Percentiles rank a stretch among this genome's conserved stretches.
These are phyloP conservation scores for Leptothorax acervorum DNA, from an alignment of 2,888 invertebrate genomes.

Conservation along the genomic window DNA sequence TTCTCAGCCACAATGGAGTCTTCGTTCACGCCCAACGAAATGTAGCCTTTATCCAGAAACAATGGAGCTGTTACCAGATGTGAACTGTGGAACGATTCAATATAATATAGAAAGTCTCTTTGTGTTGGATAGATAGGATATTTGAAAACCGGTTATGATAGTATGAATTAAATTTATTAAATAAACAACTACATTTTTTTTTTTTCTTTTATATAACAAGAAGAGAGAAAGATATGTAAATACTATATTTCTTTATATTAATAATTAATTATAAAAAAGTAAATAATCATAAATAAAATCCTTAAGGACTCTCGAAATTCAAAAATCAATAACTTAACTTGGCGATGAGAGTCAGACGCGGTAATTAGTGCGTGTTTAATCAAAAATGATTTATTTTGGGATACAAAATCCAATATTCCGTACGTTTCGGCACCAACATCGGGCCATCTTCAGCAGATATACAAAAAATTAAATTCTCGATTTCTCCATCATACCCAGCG, in stretches of 20 bases:
- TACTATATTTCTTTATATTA: not conserved
- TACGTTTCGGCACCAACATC: too few species aligned
- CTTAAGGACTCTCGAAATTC: too few species aligned
- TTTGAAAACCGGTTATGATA: not conserved
- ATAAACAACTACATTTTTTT: not conserved
- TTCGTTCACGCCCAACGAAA: constrained; percentile 57
- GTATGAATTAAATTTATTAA: not conserved
- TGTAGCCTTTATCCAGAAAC: constrained; percentile 38
- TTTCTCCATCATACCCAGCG: too few species aligned
- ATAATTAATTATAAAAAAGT: not conserved
- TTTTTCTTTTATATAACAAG: not conserved
- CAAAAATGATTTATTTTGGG: too few species aligned
- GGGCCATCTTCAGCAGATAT: too few species aligned
- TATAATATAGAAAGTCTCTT: constrained; percentile 16
- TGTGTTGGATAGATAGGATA: not conserved
- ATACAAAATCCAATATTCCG: too few species aligned
- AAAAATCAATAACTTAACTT: too few species aligned
- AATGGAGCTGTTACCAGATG: constrained; percentile 9
- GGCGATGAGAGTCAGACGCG: too few species aligned
- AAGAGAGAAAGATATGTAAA: not conserved
- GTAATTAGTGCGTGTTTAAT: too few species aligned
- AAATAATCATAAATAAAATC: not conserved
- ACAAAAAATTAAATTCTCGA: too few species aligned
- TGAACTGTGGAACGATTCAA: not conserved
- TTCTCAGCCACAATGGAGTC: constrained; percentile 45